Conservation (phyloP, 2,797 vertebrate species). For the Protonibea diacanthus region DNA sequence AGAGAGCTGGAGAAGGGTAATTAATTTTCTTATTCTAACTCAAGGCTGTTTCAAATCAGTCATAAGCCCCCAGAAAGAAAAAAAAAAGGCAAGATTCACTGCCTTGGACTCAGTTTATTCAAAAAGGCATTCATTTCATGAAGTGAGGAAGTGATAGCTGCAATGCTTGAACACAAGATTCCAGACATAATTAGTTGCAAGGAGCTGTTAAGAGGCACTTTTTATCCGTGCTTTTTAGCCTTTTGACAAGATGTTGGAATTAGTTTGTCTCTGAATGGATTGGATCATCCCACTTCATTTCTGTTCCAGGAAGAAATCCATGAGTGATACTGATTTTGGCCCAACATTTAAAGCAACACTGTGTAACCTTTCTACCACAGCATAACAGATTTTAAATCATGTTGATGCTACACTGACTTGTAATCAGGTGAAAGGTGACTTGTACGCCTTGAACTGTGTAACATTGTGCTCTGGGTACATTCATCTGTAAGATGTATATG, state of each 20-base stretch:
- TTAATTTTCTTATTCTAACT: constrained; percentile 12
- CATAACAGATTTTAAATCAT: too few relatives aligned
- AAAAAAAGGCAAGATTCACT: constrained; percentile 4
- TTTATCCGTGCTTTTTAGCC: constrained; percentile 4
- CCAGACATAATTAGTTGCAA: constrained; percentile 4
- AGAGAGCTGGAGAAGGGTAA: neutral
- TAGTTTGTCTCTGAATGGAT: neutral
- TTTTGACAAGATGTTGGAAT: constrained; percentile 1
- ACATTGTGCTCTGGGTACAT: too few relatives aligned
- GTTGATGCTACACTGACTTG: too few relatives aligned
- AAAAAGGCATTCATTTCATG: constrained; percentile 26
- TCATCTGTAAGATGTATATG: too few relatives aligned
- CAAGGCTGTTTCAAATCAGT: constrained; percentile 37
- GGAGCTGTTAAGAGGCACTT: constrained; percentile 1
- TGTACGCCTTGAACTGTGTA: too few relatives aligned
- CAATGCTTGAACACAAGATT: constrained; percentile 6
- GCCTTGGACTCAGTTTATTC: constrained; percentile 3
- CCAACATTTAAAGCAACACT: neutral
- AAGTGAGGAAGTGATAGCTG: constrained; percentile 5
- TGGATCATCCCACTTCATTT: neutral
- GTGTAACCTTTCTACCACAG: too few relatives aligned
- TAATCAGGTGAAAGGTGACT: too few relatives aligned
- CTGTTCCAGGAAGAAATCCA: neutral
- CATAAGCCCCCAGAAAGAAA: neutral
- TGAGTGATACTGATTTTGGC: neutral